Evolutionary conservation across 1,140 invertebrate species (phyloP), one percentile per base, ranked within the genome.

Genomic region (Macrosteles quadrilineatus): DNA sequence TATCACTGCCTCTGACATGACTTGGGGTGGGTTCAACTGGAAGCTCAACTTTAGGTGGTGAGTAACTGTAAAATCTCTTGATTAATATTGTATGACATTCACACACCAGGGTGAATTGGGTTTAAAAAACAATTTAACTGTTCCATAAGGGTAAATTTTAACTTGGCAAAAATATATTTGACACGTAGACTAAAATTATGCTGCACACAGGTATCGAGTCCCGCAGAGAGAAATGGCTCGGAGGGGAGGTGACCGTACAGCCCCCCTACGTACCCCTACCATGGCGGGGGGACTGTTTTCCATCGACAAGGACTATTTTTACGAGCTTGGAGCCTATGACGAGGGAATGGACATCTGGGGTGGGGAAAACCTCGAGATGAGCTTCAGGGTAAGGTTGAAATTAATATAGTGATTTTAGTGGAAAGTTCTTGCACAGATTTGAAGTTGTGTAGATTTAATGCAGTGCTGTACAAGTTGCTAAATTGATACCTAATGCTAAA

Each of bases 271-370:
- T 65, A 97, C 97, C 0, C 98, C 98, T 0, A 99, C 97, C 0
- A 99, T 99, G 97, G 97, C 97, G n/a, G 98, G 98, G 55, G 98
- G 98, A 2, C 80, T 99, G 27, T 99, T 99, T 83, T 92, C 97
- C 27, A 98, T 98, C 71, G 95, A 98, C 79, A 90, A 91, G 78
- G 91, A 98, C 12, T 99, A 98, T 82, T 99, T 99, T 84, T 95
- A 97, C 80, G 91, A 97, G 84, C 86, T 99, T 68, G 98, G 98
- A 19, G 91, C 94, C 29, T 99, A 99, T 80, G 98, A 99, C 81
- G 90, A 97, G 81, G 96, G 97, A 74, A 99, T 99, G 97, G 96
- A 99, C 79, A 98, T 99, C 74, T 99, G 97, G 98, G 98, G 97
- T 31, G 98, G 97, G 69, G 97, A 99, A 83, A 99, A 99, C 85